Evolutionary conservation across 2,797 vertebrate genomes (phyloP).

Genomic region (Gallinago solitaria): DNA sequence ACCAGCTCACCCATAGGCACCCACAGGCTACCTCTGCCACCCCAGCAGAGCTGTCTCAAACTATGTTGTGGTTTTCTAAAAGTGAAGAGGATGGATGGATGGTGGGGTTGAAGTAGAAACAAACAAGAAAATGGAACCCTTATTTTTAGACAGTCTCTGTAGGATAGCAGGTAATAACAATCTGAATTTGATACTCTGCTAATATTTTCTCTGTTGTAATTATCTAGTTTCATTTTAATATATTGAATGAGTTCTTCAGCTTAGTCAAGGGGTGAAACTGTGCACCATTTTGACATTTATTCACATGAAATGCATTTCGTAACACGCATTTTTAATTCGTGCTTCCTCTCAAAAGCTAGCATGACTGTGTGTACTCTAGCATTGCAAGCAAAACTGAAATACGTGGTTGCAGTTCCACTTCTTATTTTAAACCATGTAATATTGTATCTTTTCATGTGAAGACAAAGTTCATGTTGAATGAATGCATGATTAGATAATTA

Average conservation of each 20-base stretch:
- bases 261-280: not conserved
- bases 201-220: not conserved
- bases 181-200: conserved; percentile 8
- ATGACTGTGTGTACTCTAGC: not conserved
- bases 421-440: not conserved
- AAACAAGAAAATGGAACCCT: not conserved
- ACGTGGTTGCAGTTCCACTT: not conserved
- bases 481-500: conserved; percentile 37
- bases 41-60: not conserved
- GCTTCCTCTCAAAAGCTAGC: conserved; percentile 8
- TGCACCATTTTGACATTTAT: conserved; percentile 6
- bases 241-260: not conserved
- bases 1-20: conserved; percentile 1
- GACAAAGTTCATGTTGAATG: conserved; percentile 30
- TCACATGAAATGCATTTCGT: conserved; percentile 15
- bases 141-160: conserved; percentile 18
- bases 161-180: conserved; percentile 5
- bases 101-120: not conserved
- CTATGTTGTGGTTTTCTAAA: not conserved
- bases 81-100: not conserved
- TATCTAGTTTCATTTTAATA: not conserved
- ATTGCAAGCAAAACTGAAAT: conserved; percentile 15
- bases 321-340: conserved; percentile 12
- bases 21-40: not conserved
- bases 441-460: not conserved